These are phyloP conservation scores for Pachyseris speciosa DNA, from an alignment of 64 coral and sea anemone species.

Conservation along the genomic window DNA sequence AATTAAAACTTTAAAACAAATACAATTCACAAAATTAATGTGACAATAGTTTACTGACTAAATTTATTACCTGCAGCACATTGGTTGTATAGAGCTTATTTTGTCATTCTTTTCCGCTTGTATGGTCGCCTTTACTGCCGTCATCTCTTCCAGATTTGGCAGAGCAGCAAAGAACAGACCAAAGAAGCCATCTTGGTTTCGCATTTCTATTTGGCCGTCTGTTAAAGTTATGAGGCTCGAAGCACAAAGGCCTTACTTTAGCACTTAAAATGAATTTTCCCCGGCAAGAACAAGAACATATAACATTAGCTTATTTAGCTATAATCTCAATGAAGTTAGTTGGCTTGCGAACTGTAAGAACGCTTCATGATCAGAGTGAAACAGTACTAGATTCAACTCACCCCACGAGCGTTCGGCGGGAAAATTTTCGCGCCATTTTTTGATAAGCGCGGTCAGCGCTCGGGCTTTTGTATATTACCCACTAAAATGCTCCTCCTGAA, in stretches of 20 bases:
- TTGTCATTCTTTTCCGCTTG: conserved; percentile 38
- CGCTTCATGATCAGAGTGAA: too few relatives aligned
- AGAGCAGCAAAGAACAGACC: conserved; percentile 80
- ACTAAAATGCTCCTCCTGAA: too few relatives aligned
- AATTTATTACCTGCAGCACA: conserved; percentile 89
- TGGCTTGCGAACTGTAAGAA: too few relatives aligned
- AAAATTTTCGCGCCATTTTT: conserved; percentile 47
- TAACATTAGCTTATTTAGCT: too few relatives aligned
- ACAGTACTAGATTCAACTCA: too few relatives aligned
- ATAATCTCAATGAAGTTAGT: too few relatives aligned
- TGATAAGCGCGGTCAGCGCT: neutral
- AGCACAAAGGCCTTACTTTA: neutral
- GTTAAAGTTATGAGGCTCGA: neutral
- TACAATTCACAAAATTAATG: neutral
- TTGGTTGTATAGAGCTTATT: conserved; percentile 70
- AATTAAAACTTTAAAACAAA: neutral
- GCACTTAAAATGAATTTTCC: neutral
- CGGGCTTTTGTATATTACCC: too few relatives aligned
- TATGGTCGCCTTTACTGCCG: conserved; percentile 53
- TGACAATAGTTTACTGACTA: too few relatives aligned
- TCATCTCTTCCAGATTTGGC: conserved; percentile 64
- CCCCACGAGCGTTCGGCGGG: conserved; percentile 28
- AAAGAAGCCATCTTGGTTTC: conserved; percentile 36
- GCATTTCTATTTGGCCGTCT: conserved; percentile 32
- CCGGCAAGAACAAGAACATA: neutral